A percentile compares a stretch with the other conserved stretches of the same genome.
These are phyloP conservation scores for Cyphomyrus discorhynchus DNA, from an alignment of 2,113 vertebrate species.

Conservation along the genomic window DNA sequence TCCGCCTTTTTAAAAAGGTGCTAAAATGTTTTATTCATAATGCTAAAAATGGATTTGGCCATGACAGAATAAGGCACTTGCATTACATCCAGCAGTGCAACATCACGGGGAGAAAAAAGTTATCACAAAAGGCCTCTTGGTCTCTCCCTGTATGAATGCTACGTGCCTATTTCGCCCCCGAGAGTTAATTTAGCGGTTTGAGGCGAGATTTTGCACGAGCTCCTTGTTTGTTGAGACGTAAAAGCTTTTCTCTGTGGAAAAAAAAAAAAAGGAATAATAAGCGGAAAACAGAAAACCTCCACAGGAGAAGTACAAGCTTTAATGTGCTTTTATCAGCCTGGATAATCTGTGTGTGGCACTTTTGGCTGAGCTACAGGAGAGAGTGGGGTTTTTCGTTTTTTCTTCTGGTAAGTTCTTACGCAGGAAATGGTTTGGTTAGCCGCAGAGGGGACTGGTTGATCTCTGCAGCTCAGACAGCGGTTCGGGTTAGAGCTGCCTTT, in stretches of 20 bases:
- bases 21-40: conserved; percentile 61
- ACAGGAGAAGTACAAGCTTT: background rate
- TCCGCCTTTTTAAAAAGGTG: conserved; percentile 39
- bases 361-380: background rate
- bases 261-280: background rate
- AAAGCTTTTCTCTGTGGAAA: background rate
- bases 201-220: background rate
- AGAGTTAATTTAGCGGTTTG: conserved; percentile 24
- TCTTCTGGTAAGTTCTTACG: background rate
- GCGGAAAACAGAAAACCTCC: background rate
- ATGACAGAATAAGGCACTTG: conserved; percentile 59
- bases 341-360: background rate
- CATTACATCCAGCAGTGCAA: conserved; percentile 38
- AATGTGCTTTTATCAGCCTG: background rate
- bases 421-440: background rate
- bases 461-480: background rate
- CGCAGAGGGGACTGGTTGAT: background rate
- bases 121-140: conserved; percentile 33
- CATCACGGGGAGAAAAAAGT: conserved; percentile 11
- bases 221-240: background rate
- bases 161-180: conserved; percentile 24
- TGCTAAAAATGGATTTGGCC: conserved; percentile 51
- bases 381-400: background rate
- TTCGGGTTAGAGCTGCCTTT: background rate
- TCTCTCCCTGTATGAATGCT: conserved; percentile 15